These are phyloP conservation scores for Notarius quadriscutis DNA, from an alignment of 2,113 vertebrate genomes.

Conservation along the genomic window DNA sequence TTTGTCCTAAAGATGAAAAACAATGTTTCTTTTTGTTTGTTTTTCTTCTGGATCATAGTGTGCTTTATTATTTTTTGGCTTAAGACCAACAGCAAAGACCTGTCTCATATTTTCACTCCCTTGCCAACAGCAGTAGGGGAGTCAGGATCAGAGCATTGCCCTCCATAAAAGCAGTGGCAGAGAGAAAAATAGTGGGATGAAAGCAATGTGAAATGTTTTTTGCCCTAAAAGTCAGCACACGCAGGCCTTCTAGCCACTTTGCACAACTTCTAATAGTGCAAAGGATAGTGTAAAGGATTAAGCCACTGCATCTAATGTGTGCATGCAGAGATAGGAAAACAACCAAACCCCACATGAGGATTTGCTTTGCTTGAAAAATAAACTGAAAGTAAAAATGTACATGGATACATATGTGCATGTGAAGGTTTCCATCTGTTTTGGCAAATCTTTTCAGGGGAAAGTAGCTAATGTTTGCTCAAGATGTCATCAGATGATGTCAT, in stretches of 20 bases:
- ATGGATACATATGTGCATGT: not conserved
- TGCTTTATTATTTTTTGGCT: slow-evolving; percentile 21
- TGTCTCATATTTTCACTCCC: slow-evolving; percentile 35
- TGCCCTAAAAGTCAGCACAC: slow-evolving; percentile 12
- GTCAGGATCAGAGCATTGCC: slow-evolving; percentile 9
- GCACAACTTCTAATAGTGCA: not conserved
- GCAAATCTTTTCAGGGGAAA: not conserved
- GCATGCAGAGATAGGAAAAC: not conserved
- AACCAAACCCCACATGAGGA: not conserved
- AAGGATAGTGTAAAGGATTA: not conserved
- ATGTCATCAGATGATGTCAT: not conserved
- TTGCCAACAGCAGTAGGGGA: not conserved
- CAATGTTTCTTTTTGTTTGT: not conserved
- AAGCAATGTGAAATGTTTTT: slow-evolving; percentile 24
- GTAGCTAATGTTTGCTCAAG: not conserved
- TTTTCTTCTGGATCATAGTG: not conserved
- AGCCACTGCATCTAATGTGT: not conserved
- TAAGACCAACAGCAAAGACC: not conserved
- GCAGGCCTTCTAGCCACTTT: not conserved
- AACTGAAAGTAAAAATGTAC: not conserved
- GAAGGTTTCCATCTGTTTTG: not conserved
- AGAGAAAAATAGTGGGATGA: slow-evolving; percentile 27
- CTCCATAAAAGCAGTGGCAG: not conserved
- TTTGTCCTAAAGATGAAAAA: slow-evolving; percentile 4
- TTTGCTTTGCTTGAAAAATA: not conserved